Conservation (phyloP, 2,888 invertebrate species). For the Sialis lutaria region DNA sequence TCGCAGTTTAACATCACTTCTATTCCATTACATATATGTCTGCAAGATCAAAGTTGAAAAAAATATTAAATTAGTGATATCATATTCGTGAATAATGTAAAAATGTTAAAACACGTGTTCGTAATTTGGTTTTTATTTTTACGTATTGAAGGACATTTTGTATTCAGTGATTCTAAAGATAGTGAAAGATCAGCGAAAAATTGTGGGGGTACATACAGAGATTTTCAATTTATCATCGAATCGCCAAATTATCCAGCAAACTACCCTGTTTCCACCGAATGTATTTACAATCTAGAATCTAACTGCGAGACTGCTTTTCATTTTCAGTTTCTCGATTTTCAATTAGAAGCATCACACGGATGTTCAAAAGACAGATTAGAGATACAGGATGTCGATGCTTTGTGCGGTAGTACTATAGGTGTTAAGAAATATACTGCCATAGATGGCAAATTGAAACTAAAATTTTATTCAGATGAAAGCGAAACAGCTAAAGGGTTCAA, state of each 20-base stretch:
- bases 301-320: slow-evolving; percentile 32
- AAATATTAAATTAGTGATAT: too few species aligned
- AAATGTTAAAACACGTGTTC: too few species aligned
- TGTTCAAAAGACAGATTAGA: slow-evolving; percentile 33
- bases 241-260: slow-evolving; percentile 33
- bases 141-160: too few species aligned
- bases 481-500: slow-evolving; percentile 27
- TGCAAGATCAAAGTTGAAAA: too few species aligned
- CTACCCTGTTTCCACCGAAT: slow-evolving; percentile 26
- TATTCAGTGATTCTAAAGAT: too few species aligned
- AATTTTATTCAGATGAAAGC: slow-evolving; percentile 25
- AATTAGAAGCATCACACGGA: slow-evolving; percentile 26
- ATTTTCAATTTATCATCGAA: slow-evolving; percentile 27
- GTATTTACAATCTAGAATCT: slow-evolving; percentile 33
- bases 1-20: too few species aligned
- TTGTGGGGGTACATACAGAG: slow-evolving; percentile 6
- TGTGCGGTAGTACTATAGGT: slow-evolving; percentile 26
- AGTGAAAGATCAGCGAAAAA: too few species aligned
- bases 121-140: too few species aligned
- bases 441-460: slow-evolving; percentile 27
- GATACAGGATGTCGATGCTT: slow-evolving; percentile 26
- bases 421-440: slow-evolving; percentile 27
- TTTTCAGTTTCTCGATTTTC: slow-evolving; percentile 38
- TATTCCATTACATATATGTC: too few species aligned
- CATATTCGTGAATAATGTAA: too few species aligned